Base-by-base conservation (phyloP, 2,888 invertebrate genomes). In the Panzeria rudis region DNA sequence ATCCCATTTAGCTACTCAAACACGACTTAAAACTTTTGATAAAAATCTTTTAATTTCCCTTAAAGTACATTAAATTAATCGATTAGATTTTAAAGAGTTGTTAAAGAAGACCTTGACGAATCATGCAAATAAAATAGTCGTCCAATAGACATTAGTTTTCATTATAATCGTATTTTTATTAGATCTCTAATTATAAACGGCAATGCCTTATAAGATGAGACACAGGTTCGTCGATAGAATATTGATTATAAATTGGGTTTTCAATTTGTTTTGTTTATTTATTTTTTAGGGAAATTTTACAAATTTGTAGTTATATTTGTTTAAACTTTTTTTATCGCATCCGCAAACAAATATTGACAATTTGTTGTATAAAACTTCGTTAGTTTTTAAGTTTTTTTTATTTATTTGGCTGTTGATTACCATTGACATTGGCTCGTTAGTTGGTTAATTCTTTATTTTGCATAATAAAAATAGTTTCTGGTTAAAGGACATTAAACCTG, bases 401-500 rank as follows among this genome's bases (percentile, higher is more conserved):
- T 50, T 69, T 47, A 69, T 61, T 78, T 38, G 11, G 11, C 13
- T 38, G 35, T 7, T 8, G 1, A 35, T 47, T 17, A 59, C n/a
- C 35, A 23, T 56, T 54, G 23, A n/a, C 41, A 38, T 9, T 15
- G 17, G 47, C 15, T 25, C 20, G 17, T n/a, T 44, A n/a, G 4
- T 29, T 47, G 2, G n/a, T 35, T 3, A 6, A 8, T 50, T 23
- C 5, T 56, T 20, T n/a, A 20, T 41, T 38, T 32, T n/a, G 3
- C 25, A 13, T 35, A 25, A 7, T 56, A 32, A 35, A 17, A 8
- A 50, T 35, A n/a, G 13, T 38, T 59, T 59, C 25, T 62, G 47
- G 8, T 61, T 41, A 41, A 59, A 68, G 66, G 32, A 47, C 66
- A 32, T 59, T 75, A 75, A 81, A 75, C 81, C 23, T 41, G 38